These are phyloP conservation scores for Myrmophylax atrothorax DNA, from an alignment of 2,113 vertebrate genomes.

Conservation along the genomic window DNA sequence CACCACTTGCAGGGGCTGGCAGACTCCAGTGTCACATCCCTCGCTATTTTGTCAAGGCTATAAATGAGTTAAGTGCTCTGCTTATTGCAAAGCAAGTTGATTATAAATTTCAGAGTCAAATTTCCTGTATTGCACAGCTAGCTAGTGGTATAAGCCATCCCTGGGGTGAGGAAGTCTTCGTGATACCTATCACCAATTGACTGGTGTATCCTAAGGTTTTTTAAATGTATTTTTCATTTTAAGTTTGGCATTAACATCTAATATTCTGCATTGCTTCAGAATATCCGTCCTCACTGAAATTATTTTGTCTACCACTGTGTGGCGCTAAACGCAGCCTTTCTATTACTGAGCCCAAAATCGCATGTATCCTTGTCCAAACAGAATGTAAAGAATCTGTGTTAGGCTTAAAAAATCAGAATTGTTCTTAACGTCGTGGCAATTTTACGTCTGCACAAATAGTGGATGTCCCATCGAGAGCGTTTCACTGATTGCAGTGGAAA, in stretches of 20 bases:
- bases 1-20: neutral
- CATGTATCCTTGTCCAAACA: neutral
- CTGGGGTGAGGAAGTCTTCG: neutral
- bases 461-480: rapidly evolving
- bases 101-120: neutral
- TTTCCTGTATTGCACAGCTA: neutral
- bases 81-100: neutral
- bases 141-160: neutral
- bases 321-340: conserved; percentile 40
- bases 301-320: neutral
- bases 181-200: neutral
- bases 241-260: neutral
- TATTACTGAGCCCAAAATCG: neutral
- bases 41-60: neutral
- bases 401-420: neutral
- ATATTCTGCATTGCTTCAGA: neutral
- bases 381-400: neutral
- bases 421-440: neutral
- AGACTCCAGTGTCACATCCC: neutral
- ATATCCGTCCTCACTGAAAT: neutral
- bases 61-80: neutral
- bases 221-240: neutral
- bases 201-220: neutral
- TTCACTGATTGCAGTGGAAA: neutral
- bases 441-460: neutral